Evolutionary conservation across 2,888 invertebrate genomes (phyloP).

Genomic region (Branchipolynoe longqiensis): DNA sequence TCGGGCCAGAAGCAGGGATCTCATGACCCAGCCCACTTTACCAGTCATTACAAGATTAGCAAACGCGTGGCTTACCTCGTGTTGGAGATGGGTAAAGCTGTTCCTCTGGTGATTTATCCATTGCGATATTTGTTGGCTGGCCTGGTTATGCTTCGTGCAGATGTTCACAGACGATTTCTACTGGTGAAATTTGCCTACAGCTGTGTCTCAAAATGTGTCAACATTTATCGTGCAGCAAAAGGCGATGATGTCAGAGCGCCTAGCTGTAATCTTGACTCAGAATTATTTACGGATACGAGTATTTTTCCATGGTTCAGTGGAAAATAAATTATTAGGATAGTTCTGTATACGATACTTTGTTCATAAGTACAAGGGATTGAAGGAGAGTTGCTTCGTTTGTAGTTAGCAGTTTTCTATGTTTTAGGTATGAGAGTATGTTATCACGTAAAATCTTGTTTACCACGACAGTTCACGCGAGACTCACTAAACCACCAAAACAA

Average conservation of each 20-base stretch:
- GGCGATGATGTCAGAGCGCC: conserved; percentile 61
- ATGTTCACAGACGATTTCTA: neutral
- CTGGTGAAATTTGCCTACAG: conserved; percentile 10
- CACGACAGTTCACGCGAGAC: conserved; percentile 42
- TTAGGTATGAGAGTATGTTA: conserved; percentile 7
- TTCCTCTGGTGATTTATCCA: conserved; percentile 55
- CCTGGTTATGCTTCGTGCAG: neutral
- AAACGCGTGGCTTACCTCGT: conserved; percentile 22
- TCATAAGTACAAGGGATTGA: no score
- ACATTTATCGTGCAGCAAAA: conserved; percentile 8
- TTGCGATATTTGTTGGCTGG: neutral
- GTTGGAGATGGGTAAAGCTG: conserved; percentile 51
- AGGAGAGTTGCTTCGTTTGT: no score
- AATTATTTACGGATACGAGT: neutral
- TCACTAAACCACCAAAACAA: conserved; percentile 16
- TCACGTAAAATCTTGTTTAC: neutral
- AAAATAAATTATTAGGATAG: neutral
- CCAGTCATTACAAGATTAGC: neutral
- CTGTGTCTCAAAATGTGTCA: conserved; percentile 47
- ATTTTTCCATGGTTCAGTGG: neutral
- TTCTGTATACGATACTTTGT: no score
- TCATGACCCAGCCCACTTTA: no score
- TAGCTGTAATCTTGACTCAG: conserved; percentile 43
- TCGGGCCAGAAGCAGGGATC: no score
- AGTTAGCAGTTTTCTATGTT: no score